A percentile compares a stretch with the other conserved stretches of the same genome.
Conservation (phyloP, 2,113 vertebrate genomes). For the Casuarius casuarius region DNA sequence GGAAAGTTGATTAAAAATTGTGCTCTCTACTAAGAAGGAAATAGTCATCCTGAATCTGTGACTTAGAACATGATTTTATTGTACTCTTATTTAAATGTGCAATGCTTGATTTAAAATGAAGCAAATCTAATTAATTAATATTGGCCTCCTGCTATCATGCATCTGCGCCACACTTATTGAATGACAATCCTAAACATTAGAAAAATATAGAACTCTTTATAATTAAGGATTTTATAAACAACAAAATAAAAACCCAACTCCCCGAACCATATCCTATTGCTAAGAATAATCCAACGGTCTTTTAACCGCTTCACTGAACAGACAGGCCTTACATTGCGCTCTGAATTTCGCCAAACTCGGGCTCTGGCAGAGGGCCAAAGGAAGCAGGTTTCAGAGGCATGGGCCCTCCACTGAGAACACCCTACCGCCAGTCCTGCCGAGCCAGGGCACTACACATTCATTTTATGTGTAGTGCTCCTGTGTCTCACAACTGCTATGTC, state of each 20-base stretch:
- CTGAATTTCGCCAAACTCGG: not conserved
- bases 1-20: not conserved
- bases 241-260: not conserved
- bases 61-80: slow-evolving; percentile 17
- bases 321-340: slow-evolving; percentile 29
- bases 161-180: not conserved
- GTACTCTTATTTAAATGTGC: not conserved
- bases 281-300: slow-evolving; percentile 32
- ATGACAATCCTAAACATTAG: slow-evolving; percentile 3
- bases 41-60: not conserved
- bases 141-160: not conserved
- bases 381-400: slow-evolving; percentile 35
- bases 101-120: slow-evolving; percentile 28
- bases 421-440: not conserved
- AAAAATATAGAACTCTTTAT: not conserved
- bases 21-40: slow-evolving; percentile 7
- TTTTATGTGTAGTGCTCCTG: slow-evolving; percentile 54
- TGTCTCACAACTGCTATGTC: slow-evolving; percentile 27
- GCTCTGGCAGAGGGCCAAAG: slow-evolving; percentile 25
- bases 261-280: not conserved
- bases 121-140: slow-evolving; percentile 43
- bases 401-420: slow-evolving; percentile 51
- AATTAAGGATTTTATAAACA: not conserved
- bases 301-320: not conserved
- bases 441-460: not conserved